Evolutionary conservation across 2,888 invertebrate genomes (phyloP), one percentile per base, ranked within the genome.

Genomic region (Polyommatus icarus): DNA sequence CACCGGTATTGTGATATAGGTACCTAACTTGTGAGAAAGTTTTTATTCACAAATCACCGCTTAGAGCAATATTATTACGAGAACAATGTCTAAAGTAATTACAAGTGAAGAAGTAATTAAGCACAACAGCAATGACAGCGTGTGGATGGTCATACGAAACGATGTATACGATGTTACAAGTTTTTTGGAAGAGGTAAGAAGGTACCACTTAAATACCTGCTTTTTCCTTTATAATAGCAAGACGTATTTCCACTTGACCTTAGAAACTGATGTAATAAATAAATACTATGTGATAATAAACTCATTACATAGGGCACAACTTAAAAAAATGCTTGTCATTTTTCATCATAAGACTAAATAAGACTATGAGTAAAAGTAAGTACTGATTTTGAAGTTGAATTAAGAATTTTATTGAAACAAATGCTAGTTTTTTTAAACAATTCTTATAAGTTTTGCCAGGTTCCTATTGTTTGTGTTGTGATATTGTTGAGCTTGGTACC

Each of bases 131-230:
- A 83, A 83, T 29, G 84, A 83, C 18, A 90, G 88, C 81, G 80
- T 86, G 67, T 98, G 97, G 97, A 90, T 98, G 78, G 95, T 97
- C 67, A 97, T 98, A 85, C 96, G 97, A 86, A 96, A 97, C 86
- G 95, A 95, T 84, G 96, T 98, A 78, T 98, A 97, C 87, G 96
- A 98, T 91, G 96, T 98, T 12, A 96, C 97, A 1, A 90, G 94
- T 79, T 98, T 97, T 89, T 88, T 97, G 76, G 95, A 95, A 82
- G 97, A 98, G 95, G 97, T 97, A 92, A 90, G 54, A 12, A 54
- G 18, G 85, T 76, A 75, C 40, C 50, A 32, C 72, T 71, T 71
- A 15, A 10, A 18, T 57, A n/a, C 15, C 67, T 57, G 15, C 15
- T 20, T 46, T 20, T 76, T 71, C n/a, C 32, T 71, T 32, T 15